Evolutionary conservation across 2,113 vertebrate genomes (phyloP).

Genomic region (Prunella himalayana): DNA sequence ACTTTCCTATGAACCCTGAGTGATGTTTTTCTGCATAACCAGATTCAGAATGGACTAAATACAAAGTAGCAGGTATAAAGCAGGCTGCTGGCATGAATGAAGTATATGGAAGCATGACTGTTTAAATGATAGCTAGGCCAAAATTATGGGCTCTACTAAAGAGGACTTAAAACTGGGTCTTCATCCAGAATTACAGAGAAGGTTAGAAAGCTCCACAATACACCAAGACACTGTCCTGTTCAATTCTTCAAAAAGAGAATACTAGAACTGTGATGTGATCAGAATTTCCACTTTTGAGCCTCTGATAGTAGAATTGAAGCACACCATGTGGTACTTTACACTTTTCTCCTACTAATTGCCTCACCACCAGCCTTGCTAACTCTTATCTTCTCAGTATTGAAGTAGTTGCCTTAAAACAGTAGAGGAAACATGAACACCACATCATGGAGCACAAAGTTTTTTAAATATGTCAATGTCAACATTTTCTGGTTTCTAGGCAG

Average conservation of each 20-base stretch:
- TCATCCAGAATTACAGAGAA: not conserved
- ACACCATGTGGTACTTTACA: not conserved
- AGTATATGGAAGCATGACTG: not conserved
- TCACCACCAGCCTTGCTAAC: not conserved
- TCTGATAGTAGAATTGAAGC: not conserved
- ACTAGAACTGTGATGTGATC: not conserved
- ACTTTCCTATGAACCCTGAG: not conserved
- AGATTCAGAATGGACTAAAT: not conserved
- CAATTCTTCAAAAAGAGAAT: not conserved
- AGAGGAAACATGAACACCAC: not conserved
- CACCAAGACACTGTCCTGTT: not conserved
- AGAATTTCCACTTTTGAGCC: not conserved
- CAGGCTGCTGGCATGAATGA: not conserved
- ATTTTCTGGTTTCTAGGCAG: not conserved
- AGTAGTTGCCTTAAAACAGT: not conserved
- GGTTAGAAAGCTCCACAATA: not conserved
- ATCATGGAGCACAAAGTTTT: not conserved
- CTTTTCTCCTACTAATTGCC: not conserved
- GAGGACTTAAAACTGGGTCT: not conserved
- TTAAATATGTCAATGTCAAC: not conserved
- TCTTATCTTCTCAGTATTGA: not conserved
- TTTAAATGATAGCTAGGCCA: not conserved
- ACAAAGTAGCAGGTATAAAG: not conserved
- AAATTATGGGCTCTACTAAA: not conserved
- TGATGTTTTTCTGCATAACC: not conserved